Percentiles rank a stretch among this genome's conserved stretches.
These are phyloP conservation scores for Adelognathus sp. DNA, from an alignment of 2,888 invertebrate species.

Conservation along the genomic window DNA sequence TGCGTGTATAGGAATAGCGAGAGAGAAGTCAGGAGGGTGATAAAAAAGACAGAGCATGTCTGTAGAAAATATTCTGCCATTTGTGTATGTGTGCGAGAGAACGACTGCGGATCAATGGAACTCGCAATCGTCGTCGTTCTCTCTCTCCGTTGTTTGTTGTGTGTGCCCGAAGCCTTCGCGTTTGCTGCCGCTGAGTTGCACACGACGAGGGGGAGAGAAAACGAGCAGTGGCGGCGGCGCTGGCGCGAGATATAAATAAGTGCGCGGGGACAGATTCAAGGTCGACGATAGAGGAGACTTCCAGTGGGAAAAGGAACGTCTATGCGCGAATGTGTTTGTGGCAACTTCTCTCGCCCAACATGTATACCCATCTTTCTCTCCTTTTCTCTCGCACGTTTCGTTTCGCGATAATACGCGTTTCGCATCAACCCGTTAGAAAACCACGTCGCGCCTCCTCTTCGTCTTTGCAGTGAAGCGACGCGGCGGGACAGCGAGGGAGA, in stretches of 20 bases:
- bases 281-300: conserved; percentile 52
- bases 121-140: conserved; percentile 32
- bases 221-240: not conserved
- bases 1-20: not conserved
- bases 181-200: conserved; percentile 13
- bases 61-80: conserved; percentile 17
- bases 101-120: conserved; percentile 53
- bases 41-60: not conserved
- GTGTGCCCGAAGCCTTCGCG: conserved; percentile 11
- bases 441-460: not conserved
- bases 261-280: conserved; percentile 53
- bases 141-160: not conserved
- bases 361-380: conserved; percentile 1
- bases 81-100: conserved; percentile 31
- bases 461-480: not conserved
- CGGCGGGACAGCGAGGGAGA: not conserved
- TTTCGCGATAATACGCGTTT: conserved; percentile 7
- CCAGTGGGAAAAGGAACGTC: conserved; percentile 47
- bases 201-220: conserved; percentile 25
- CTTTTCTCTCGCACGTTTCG: conserved; percentile 9
- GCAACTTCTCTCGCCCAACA: not conserved
- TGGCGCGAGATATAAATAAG: conserved; percentile 53
- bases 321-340: not conserved
- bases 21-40: not conserved
- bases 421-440: conserved; percentile 11